Evolutionary conservation across 30 jellyfish, hydroid and myxozoan species (phyloP), one percentile per base, ranked within the genome.

Genomic region (Pelagia noctiluca): DNA sequence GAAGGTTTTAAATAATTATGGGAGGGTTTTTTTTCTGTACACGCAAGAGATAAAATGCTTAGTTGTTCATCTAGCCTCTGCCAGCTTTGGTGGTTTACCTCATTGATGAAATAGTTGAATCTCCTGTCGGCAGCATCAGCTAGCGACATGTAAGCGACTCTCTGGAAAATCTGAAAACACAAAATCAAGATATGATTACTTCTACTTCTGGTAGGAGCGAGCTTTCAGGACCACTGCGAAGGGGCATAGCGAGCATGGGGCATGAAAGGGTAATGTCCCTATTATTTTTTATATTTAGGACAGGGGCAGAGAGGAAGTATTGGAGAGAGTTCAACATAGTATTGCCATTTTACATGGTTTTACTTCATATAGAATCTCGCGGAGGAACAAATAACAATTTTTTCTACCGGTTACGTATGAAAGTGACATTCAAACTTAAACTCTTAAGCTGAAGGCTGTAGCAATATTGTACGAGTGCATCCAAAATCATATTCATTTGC

Each of bases 51-150:
- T 23, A 71, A 68, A 68, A 68, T 10, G 70, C 26, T 0, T 0
- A 2, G 38, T 37, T 23, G 70, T 12, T 2, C 22, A n/a, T 48
- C 13, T n/a, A 48, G n/a, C 62, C 62, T 13, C n/a, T n/a, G 72
- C 18, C 75, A 18, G 35, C 13, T 26, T 21, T 0, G 31, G 29
- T n/a, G n/a, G n/a, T n/a, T 0, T 65, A 92, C 98, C 97, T 92
- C 76, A n/a, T 52, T 75, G 28, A 93, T 63, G 78, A 93, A 93
- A 71, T 86, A 93, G 12, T 86, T 75, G 69, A 93, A 93, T 81
- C 98, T 76, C 32, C 38, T 80, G 63, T 87, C 97, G 1, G 98
- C 98, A 25, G 75, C 94, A 16, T 62, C 77, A 16, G 78, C 61
- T 22, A 60, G 23, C 8, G 87, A 66, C 2, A 48, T 47, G 25